Conservation (phyloP, 2,888 invertebrate genomes). For the Rhamphomyia laevipes region DNA sequence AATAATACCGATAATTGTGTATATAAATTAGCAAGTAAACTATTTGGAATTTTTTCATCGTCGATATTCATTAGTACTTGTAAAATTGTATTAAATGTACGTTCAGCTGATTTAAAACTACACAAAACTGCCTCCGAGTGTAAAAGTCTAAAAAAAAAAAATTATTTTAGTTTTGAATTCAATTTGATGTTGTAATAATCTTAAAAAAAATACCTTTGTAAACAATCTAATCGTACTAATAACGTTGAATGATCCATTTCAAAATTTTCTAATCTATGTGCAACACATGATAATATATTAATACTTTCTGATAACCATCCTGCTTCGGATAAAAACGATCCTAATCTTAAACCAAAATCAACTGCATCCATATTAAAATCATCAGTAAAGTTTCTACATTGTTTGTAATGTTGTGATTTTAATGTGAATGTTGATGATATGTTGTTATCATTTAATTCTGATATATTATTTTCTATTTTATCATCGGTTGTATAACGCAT, state of each 20-base stretch:
- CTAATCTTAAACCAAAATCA: constrained; percentile 39
- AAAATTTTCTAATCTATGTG: constrained; percentile 48
- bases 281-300: constrained; percentile 55
- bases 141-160: constrained; percentile 51
- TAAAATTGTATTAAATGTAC: constrained; percentile 52
- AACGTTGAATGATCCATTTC: constrained; percentile 45
- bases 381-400: constrained; percentile 14
- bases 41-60: constrained; percentile 33
- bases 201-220: constrained; percentile 54
- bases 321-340: constrained; percentile 75
- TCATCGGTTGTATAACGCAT: constrained; percentile 20
- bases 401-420: neutral
- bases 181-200: constrained; percentile 1
- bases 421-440: neutral
- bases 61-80: constrained; percentile 41
- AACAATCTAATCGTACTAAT: constrained; percentile 66
- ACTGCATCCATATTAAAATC: constrained; percentile 22
- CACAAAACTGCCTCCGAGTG: constrained; percentile 75
- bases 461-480: constrained; percentile 8
- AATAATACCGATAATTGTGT: constrained; percentile 72
- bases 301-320: constrained; percentile 77
- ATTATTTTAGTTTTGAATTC: neutral
- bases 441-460: neutral
- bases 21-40: constrained; percentile 57
- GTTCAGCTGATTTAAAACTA: constrained; percentile 62